Evolutionary conservation across 2,888 invertebrate species (phyloP).

Genomic region (Nemotelus pantherinus): DNA sequence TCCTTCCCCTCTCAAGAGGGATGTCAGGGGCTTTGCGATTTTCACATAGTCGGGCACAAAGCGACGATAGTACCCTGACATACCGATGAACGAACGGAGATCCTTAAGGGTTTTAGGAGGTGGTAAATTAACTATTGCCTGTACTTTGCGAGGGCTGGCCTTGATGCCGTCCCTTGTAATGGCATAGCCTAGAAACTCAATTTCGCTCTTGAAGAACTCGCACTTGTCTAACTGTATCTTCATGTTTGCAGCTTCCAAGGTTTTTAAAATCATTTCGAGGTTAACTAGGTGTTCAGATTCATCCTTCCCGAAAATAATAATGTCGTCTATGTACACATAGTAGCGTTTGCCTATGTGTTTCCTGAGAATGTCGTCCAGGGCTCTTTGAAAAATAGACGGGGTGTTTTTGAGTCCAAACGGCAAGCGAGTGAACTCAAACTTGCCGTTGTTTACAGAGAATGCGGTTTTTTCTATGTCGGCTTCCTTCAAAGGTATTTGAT

Average conservation of each 20-base stretch:
- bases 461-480: slow-evolving; percentile 34
- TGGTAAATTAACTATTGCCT: too few species aligned
- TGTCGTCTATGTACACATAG: slow-evolving; percentile 12
- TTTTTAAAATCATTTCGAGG: not conserved
- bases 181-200: too few species aligned
- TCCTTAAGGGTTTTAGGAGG: too few species aligned
- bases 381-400: not conserved
- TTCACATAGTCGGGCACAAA: too few species aligned
- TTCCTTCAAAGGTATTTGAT: slow-evolving; percentile 19
- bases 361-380: not conserved
- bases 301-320: not conserved
- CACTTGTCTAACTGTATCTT: not conserved
- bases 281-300: not conserved
- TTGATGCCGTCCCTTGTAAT: too few species aligned
- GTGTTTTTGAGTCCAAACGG: not conserved
- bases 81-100: too few species aligned
- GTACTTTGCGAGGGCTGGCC: too few species aligned
- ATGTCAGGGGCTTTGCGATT: not conserved
- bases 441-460: slow-evolving; percentile 30
- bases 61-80: too few species aligned
- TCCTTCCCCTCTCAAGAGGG: slow-evolving; percentile 29
- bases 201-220: too few species aligned
- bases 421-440: slow-evolving; percentile 14
- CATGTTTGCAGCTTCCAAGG: not conserved
- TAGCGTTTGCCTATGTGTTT: slow-evolving; percentile 27